phyloP scores from a whole-genome alignment of 2,797 vertebrate genomes.

The Pogonophryne albipinna region DNA sequence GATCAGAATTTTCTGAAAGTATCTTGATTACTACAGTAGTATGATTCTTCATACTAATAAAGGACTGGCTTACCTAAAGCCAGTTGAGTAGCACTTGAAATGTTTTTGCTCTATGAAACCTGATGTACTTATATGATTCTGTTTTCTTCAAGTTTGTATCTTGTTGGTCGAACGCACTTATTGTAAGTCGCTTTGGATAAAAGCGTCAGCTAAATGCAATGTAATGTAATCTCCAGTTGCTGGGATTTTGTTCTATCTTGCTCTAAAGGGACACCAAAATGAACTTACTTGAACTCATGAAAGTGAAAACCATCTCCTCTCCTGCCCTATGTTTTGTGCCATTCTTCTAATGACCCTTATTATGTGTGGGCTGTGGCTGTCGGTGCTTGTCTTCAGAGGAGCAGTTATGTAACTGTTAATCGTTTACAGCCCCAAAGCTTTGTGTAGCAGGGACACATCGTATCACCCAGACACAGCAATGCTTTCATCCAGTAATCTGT shows the following conservation, averaged over 20 bases:
- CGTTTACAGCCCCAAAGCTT: slow-evolving; percentile 45
- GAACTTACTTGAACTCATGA: slow-evolving; percentile 28
- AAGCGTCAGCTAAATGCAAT: no score
- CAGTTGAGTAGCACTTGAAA: no score
- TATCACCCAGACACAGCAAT: slow-evolving; percentile 32
- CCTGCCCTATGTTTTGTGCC: slow-evolving; percentile 17
- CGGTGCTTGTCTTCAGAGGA: slow-evolving; percentile 44
- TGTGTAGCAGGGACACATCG: slow-evolving; percentile 49
- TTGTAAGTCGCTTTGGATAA: no score
- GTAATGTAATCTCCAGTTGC: slow-evolving; percentile 4
- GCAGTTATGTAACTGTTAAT: slow-evolving; percentile 66
- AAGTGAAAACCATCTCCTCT: slow-evolving; percentile 15
- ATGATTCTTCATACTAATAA: slow-evolving; percentile 6
- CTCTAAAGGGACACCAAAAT: slow-evolving; percentile 10
- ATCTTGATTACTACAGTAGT: not conserved
- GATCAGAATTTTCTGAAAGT: not conserved
- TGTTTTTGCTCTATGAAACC: no score
- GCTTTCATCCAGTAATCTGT: slow-evolving; percentile 54
- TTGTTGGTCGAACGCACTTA: no score
- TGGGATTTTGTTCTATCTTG: not conserved
- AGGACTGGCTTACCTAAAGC: no score
- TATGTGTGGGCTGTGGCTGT: slow-evolving; percentile 48
- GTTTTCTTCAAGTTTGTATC: no score
- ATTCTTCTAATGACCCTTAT: slow-evolving; percentile 46
- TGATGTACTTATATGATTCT: no score